Conservation (phyloP, 2,888 invertebrate species). For the Pocota personata region DNA sequence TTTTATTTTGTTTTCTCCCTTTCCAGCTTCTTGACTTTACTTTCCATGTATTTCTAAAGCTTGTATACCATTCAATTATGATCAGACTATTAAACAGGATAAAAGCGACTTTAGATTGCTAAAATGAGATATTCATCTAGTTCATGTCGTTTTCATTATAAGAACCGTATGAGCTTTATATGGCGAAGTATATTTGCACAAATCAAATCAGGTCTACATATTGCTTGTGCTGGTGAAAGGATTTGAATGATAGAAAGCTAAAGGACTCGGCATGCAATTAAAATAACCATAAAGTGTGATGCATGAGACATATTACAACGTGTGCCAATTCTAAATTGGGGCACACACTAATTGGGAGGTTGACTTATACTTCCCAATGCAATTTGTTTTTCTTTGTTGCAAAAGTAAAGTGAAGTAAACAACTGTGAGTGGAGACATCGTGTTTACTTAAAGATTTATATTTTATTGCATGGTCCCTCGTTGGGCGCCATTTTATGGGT, state of each 20-base stretch:
- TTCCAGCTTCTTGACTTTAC: neutral
- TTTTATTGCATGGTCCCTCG: neutral
- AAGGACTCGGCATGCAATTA: neutral
- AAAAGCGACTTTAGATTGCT: conserved; percentile 1
- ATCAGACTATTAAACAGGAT: conserved; percentile 7
- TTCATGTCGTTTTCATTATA: neutral
- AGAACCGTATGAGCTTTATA: neutral
- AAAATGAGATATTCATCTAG: conserved; percentile 2
- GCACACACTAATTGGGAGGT: conserved; percentile 24
- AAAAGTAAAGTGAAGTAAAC: neutral
- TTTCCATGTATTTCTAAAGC: neutral
- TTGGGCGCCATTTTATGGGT: neutral
- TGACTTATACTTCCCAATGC: neutral
- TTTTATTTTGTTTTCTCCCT: neutral
- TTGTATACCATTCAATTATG: conserved; percentile 23
- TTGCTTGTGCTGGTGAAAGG: neutral
- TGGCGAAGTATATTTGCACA: neutral
- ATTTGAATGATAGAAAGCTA: neutral
- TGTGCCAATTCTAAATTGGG: conserved; percentile 36
- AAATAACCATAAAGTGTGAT: neutral
- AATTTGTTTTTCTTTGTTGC: neutral
- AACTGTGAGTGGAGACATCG: neutral
- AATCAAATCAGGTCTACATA: neutral
- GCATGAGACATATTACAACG: neutral
- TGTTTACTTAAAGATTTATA: neutral